A percentile compares a stretch with the other conserved stretches of the same genome.
These are phyloP conservation scores for Ctenopoma kingsleyae DNA, from an alignment of 2,797 vertebrate species.

Conservation along the genomic window DNA sequence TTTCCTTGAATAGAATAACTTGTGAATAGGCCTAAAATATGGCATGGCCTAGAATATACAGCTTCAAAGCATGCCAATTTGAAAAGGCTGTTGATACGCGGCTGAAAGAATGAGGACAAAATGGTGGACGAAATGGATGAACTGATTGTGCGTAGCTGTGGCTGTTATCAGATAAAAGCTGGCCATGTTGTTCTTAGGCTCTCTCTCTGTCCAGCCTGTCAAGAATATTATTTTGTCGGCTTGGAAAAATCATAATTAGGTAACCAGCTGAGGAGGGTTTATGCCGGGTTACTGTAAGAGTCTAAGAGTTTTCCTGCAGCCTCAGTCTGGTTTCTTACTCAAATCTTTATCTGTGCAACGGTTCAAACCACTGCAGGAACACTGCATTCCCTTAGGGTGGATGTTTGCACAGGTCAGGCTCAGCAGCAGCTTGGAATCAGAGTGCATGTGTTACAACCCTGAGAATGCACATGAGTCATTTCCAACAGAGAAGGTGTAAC, in stretches of 20 bases:
- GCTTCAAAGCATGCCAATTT: slow-evolving; percentile 52
- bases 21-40: slow-evolving; percentile 26
- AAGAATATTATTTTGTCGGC: slow-evolving; percentile 3
- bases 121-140: slow-evolving; percentile 31
- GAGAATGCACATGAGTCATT: slow-evolving; percentile 1
- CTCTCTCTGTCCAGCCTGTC: neutral
- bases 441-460: neutral
- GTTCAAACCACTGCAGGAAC: neutral
- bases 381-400: neutral
- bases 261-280: neutral
- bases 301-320: neutral
- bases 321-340: neutral
- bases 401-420: slow-evolving; percentile 5
- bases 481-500: neutral
- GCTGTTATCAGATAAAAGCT: slow-evolving; percentile 24
- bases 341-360: slow-evolving; percentile 22
- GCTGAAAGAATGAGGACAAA: slow-evolving; percentile 66
- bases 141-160: neutral
- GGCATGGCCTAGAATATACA: slow-evolving; percentile 25
- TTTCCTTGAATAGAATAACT: slow-evolving; percentile 10
- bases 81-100: slow-evolving; percentile 47
- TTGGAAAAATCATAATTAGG: neutral
- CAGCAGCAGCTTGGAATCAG: slow-evolving; percentile 7
- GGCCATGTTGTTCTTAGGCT: neutral
- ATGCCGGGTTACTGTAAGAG: neutral